Evolutionary conservation across 2,797 vertebrate species (phyloP).

Genomic region (Channa striata): DNA sequence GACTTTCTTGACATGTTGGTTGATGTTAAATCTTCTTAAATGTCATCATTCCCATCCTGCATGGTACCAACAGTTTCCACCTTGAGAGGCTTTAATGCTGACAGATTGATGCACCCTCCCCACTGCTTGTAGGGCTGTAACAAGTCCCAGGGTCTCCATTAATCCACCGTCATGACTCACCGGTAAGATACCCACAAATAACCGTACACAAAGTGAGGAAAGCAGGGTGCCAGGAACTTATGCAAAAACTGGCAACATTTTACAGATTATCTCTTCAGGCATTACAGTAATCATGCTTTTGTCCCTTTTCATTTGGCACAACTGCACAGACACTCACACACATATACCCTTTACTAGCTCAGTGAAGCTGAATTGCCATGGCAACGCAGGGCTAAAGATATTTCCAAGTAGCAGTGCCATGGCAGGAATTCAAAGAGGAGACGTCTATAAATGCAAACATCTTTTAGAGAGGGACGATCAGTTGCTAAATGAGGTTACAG

Average conservation of each 20-base stretch:
- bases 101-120: constrained; percentile 45
- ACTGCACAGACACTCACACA: constrained; percentile 37
- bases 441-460: constrained; percentile 49
- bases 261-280: constrained; percentile 53
- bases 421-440: constrained; percentile 55
- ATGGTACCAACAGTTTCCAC: constrained; percentile 30
- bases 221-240: constrained; percentile 26
- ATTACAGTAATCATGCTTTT: constrained; percentile 55
- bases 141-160: constrained; percentile 47
- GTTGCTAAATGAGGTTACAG: constrained; percentile 25
- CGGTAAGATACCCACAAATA: constrained; percentile 51
- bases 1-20: not conserved
- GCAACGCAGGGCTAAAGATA: constrained; percentile 72
- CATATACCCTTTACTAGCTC: constrained; percentile 56
- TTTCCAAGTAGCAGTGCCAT: constrained; percentile 61
- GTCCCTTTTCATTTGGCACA: constrained; percentile 48
- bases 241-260: constrained; percentile 32
- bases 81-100: constrained; percentile 45
- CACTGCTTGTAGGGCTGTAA: constrained; percentile 27
- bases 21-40: not conserved
- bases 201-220: constrained; percentile 23
- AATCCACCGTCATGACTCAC: constrained; percentile 52
- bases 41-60: constrained; percentile 9
- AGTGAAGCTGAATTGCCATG: constrained; percentile 72
- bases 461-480: constrained; percentile 29